A percentile compares a stretch with the other conserved stretches of the same genome.
These are phyloP conservation scores for Tamias sibiricus DNA, from an alignment of 2,113 vertebrate species.

Conservation along the genomic window DNA sequence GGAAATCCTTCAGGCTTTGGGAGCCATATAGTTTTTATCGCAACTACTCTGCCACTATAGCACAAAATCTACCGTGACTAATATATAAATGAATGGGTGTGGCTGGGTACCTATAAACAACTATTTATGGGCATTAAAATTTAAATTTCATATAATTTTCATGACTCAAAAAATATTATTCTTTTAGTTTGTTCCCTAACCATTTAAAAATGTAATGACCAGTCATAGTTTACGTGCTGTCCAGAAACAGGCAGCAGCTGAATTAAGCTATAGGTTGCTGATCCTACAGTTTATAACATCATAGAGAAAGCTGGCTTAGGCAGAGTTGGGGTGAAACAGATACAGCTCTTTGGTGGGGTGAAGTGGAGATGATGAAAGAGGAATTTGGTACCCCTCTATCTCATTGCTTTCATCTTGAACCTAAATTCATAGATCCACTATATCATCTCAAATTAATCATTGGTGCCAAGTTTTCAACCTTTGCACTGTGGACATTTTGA, in stretches of 20 bases:
- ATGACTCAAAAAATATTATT: not conserved
- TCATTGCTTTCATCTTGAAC: not conserved
- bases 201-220: conserved; percentile 16
- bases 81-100: not conserved
- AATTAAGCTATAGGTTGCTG: not conserved
- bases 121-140: not conserved
- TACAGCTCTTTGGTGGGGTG: not conserved
- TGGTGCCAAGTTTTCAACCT: not conserved
- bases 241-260: not conserved
- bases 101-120: not conserved
- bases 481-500: not conserved
- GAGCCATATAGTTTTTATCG: not conserved
- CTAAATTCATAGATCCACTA: not conserved
- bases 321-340: not conserved
- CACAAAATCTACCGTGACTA: not conserved
- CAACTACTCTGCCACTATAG: not conserved
- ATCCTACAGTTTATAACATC: not conserved
- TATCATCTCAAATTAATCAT: not conserved
- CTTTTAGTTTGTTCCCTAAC: not conserved
- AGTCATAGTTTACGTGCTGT: not conserved
- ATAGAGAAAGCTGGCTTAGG: not conserved
- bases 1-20: not conserved
- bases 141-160: not conserved
- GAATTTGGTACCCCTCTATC: not conserved
- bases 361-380: not conserved